Percentiles rank a stretch among this genome's conserved stretches.
Conservation (phyloP, 2,888 invertebrate genomes). For the Mesorhabditis belari region DNA sequence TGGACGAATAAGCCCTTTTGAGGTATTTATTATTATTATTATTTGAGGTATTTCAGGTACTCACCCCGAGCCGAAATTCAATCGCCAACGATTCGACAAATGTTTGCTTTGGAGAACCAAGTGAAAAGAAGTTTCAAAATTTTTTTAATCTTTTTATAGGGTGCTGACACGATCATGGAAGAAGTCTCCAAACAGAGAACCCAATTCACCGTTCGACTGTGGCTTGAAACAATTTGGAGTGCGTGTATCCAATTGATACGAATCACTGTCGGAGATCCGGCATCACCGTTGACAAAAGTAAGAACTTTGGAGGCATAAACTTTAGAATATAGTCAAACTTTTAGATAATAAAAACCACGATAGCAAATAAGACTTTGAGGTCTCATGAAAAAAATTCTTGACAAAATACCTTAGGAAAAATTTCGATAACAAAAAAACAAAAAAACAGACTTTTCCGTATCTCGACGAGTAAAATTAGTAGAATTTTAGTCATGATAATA, state of each 20-base stretch:
- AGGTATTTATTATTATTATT: constrained; percentile 7
- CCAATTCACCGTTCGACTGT: constrained; percentile 18
- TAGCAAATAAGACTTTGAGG: too few relatives aligned
- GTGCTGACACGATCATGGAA: not conserved
- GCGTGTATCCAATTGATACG: constrained; percentile 24
- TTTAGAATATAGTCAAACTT: too few relatives aligned
- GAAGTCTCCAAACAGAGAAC: constrained; percentile 26
- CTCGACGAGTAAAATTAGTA: too few relatives aligned
- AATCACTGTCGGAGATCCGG: constrained; percentile 36
- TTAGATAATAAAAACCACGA: too few relatives aligned
- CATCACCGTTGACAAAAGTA: constrained; percentile 24
- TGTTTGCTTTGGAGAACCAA: constrained; percentile 22
- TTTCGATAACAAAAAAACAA: too few relatives aligned
- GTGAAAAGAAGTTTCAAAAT: not conserved
- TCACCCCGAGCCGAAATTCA: constrained; percentile 13
- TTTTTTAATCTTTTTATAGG: not conserved
- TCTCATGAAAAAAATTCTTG: too few relatives aligned
- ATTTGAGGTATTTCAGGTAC: not conserved
- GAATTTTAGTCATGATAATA: too few relatives aligned
- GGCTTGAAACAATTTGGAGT: constrained; percentile 26
- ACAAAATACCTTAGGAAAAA: too few relatives aligned
- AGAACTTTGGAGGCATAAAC: too few relatives aligned
- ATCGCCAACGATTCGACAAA: constrained; percentile 20
- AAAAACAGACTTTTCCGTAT: too few relatives aligned
- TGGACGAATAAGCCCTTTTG: constrained; percentile 18